A percentile compares a stretch with the other conserved stretches of the same genome.
These are phyloP conservation scores for Cercopithecus diana DNA, from an alignment of 2,797 vertebrate species.

Conservation along the genomic window DNA sequence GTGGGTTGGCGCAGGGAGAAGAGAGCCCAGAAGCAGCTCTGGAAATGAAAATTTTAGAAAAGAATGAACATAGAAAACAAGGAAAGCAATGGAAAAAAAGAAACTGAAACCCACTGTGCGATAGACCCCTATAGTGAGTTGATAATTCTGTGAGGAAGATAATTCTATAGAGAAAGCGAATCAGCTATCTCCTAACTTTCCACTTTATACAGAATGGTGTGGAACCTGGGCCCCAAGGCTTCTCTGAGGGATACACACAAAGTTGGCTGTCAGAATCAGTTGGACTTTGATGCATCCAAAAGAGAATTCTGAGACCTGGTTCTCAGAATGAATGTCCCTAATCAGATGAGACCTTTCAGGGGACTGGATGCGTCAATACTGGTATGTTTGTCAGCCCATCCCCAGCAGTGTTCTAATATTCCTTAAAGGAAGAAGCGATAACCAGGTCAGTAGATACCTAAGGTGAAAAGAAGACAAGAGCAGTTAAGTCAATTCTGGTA, in stretches of 20 bases:
- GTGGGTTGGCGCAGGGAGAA: not conserved
- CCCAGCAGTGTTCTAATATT: not conserved
- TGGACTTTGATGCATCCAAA: not conserved
- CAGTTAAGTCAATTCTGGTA: not conserved
- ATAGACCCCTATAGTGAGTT: rapidly evolving
- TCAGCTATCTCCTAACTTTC: not conserved
- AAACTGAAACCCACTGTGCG: not conserved
- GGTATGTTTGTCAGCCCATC: not conserved
- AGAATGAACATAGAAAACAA: conserved; percentile 1
- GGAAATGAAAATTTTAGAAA: conserved; percentile 52
- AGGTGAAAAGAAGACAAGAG: not conserved
- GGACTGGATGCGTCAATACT: too few species aligned
- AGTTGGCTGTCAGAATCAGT: not conserved
- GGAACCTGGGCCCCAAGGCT: not conserved
- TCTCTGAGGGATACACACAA: not conserved
- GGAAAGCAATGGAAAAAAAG: not conserved
- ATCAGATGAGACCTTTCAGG: not conserved
- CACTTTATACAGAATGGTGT: rapidly evolving
- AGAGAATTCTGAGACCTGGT: not conserved
- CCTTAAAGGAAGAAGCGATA: not conserved
- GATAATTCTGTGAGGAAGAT: not conserved
- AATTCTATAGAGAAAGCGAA: not conserved
- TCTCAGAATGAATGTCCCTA: not conserved
- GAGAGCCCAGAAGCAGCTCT: conserved; percentile 54
- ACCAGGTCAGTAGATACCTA: not conserved